Base-by-base conservation (phyloP, 2,888 invertebrate species). In the Melinopterus prodromus region DNA sequence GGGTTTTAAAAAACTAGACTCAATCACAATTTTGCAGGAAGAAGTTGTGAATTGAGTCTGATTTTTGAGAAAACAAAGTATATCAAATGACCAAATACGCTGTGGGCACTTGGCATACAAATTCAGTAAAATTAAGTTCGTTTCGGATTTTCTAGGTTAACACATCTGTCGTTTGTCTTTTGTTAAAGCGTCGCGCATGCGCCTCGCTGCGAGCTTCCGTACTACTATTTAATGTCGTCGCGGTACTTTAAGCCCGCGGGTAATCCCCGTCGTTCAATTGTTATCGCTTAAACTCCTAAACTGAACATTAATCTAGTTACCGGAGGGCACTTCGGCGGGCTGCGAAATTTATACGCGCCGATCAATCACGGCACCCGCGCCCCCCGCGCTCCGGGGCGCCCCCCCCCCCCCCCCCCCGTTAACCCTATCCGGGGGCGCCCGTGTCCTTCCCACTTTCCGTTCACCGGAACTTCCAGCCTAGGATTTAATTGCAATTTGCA, bases 401-500 rank as follows among this genome's bases (percentile, higher is more conserved):
- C 37, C 12, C 14, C 35, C 26, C 35, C 15, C 36, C 36, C 6
- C 26, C 14, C 35, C 26, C 35, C 15, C 36, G 3, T 7, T 9
- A 35, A 74, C 35, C 37, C 74, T 35, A 15, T 35, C 15, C 35
- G 71, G 71, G 71, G 71, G 74, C n/a, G 26, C n/a, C 53, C 74
- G 74, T 74, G 74, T 53, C 53, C 53, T 53, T 53, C 5, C 53
- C 53, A 53, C 53, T 53, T 53, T 53, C 53, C 53, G 53, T 53
- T 9, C 53, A 12, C 53, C 53, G 16, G 74, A 74, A 74, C 37
- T 74, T 37, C n/a, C 74, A 74, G 74, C 35, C n/a, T 35, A 26
- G 36, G 74, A 37, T 74, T 74, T 74, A 74, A 74, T 74, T 36
- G 36, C 74, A 74, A 74, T 74, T 74, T 74, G 36, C 36, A n/a